A percentile compares a stretch with the other conserved stretches of the same genome.
Conservation (phyloP, 2,113 vertebrate species). For the Tapirus terrestris region DNA sequence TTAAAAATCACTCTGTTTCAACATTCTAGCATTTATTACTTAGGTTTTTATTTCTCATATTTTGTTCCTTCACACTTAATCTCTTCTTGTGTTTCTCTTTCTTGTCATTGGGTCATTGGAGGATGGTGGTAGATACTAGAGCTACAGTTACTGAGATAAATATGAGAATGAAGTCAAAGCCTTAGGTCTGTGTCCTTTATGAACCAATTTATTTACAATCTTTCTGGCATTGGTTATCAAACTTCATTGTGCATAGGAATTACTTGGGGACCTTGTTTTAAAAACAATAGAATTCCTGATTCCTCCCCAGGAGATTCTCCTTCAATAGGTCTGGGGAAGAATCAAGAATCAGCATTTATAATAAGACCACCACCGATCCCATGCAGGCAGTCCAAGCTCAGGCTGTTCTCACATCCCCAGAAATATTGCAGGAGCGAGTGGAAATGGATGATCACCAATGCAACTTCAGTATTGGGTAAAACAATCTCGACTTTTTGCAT, state of each 20-base stretch:
- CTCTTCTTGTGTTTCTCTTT: neutral
- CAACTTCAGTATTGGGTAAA: neutral
- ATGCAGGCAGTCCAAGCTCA: too few species aligned
- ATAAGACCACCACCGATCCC: neutral
- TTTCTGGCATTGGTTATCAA: neutral
- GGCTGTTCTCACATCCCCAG: neutral
- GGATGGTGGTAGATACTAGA: neutral
- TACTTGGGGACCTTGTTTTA: neutral
- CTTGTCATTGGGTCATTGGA: neutral
- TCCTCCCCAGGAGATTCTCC: neutral
- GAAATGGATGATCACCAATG: neutral
- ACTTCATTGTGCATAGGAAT: neutral
- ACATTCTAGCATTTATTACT: neutral
- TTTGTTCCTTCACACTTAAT: neutral
- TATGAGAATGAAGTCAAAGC: neutral
- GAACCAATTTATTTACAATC: neutral
- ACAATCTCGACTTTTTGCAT: too few species aligned
- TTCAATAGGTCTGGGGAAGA: neutral
- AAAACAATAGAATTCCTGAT: neutral
- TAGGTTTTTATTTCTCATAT: neutral
- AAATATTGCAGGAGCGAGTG: neutral
- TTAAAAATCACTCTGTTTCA: neutral
- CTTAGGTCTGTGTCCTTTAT: neutral
- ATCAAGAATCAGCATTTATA: neutral
- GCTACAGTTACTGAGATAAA: neutral